These are phyloP conservation scores for Caenorhabditis doughertyi DNA, from an alignment of 2,888 invertebrate species.

Conservation along the genomic window DNA sequence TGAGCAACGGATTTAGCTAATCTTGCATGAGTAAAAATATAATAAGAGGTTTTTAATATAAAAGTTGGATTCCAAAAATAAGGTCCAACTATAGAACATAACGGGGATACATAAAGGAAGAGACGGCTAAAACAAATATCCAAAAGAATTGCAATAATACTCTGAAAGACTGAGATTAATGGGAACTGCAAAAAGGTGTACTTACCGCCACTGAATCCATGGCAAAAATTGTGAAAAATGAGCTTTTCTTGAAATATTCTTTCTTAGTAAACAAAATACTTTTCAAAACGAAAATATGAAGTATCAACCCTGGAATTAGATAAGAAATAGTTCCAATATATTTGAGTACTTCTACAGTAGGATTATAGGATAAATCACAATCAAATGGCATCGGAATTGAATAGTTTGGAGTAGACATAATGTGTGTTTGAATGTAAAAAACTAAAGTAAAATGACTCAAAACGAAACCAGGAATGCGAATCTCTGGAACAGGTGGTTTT, in stretches of 20 bases:
- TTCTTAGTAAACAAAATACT: constrained; percentile 6
- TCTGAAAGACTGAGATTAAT: too few relatives aligned
- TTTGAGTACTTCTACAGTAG: too few relatives aligned
- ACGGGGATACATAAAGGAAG: constrained; percentile 16
- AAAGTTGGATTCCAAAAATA: constrained; percentile 28
- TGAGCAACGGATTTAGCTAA: constrained; percentile 36
- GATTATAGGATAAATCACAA: constrained; percentile 9
- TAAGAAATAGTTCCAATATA: background rate
- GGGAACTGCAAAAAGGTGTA: background rate
- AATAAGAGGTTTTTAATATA: constrained; percentile 4
- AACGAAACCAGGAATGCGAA: too few relatives aligned
- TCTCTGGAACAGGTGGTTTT: too few relatives aligned
- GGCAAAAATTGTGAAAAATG: constrained; percentile 7
- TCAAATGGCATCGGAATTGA: background rate
- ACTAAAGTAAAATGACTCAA: too few relatives aligned
- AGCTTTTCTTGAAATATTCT: constrained; percentile 17
- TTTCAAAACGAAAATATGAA: background rate
- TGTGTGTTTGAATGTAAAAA: too few relatives aligned
- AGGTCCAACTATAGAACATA: constrained; percentile 21
- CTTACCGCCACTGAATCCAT: constrained; percentile 16
- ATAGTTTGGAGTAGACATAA: too few relatives aligned
- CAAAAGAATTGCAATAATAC: background rate
- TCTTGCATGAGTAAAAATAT: constrained; percentile 12
- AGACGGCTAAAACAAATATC: background rate
- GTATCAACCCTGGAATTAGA: background rate